These are phyloP conservation scores for Corythaixoides concolor DNA, from an alignment of 2,113 vertebrate genomes.

Conservation along the genomic window DNA sequence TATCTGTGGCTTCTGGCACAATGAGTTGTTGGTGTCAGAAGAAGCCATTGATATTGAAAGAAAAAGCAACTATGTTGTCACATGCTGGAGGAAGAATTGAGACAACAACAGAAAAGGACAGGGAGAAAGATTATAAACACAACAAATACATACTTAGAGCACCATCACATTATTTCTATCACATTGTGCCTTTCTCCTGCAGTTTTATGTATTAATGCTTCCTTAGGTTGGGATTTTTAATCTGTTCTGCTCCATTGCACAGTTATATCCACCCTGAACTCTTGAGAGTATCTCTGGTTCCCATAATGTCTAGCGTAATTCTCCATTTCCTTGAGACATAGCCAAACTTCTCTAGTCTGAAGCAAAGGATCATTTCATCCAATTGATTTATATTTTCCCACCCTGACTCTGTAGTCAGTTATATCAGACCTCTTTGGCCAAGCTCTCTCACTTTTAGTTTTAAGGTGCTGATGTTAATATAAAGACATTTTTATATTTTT, in stretches of 20 bases:
- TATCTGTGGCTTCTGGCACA: neutral
- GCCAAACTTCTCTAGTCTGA: conserved; percentile 3
- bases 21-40: neutral
- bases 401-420: neutral
- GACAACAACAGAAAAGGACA: neutral
- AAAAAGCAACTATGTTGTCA: neutral
- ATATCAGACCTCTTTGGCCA: conserved; percentile 18
- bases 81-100: neutral
- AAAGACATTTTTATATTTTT: conserved; percentile 33
- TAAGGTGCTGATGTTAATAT: conserved; percentile 16
- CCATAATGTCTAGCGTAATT: neutral
- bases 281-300: conserved; percentile 13
- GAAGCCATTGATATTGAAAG: neutral
- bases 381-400: conserved; percentile 29
- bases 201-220: conserved; percentile 27
- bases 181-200: neutral
- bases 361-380: neutral
- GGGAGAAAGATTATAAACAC: neutral
- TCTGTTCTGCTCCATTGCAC: conserved; percentile 40
- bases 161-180: neutral
- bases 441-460: conserved; percentile 2
- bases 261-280: conserved; percentile 20
- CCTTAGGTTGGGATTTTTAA: conserved; percentile 39
- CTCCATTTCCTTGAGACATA: conserved; percentile 25
- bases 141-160: neutral